Base-by-base conservation (phyloP, 2,888 invertebrate species). In the Drosophila paracracens region DNA sequence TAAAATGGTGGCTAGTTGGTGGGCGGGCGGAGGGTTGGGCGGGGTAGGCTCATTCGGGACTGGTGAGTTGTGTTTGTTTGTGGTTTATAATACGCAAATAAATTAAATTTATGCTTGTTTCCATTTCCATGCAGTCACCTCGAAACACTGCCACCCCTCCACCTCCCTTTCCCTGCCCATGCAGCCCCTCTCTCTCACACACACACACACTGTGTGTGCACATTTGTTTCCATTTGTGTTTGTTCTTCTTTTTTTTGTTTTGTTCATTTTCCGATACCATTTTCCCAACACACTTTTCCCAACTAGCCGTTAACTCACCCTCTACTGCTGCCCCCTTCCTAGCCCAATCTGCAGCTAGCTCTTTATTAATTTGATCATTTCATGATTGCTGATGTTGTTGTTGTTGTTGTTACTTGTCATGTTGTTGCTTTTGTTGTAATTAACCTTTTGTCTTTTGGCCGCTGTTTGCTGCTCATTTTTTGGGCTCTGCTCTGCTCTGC, bases 81-180 rank as follows among this genome's bases (percentile, higher is more conserved):
- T 80, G 90, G 90, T 87, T 90, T 90, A 90, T 90, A 87, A 87
- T 82, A 89, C 89, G 90, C 87, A 89, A 87, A 87, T 90, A 90
- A 90, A 87, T 87, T 90, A 84, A 74, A 89, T 89, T 87, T 80
- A 80, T 87, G 89, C 81, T 89, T 81, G 84, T 77, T 83, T 75
- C 76, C 88, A 81, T 79, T 87, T 70, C 63, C 81, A 48, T 56
- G 71, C 70, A 70, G 51, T 70, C 61, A 56, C n/a, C 80, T 58
- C 60, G 43, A 10, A 64, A 21, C 6, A 16, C 11, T 46, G 6
- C 33, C 21, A 7, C 13, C 2, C 18, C 10, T n/a, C 11, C 2
- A 21, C 10, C 46, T 7, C 11, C n/a, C 25, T 8, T 16, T 5
- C 35, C 3, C 27, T 50, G 29, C 11, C 2, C 21, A 27, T 31